A percentile compares a stretch with the other conserved stretches of the same genome.
Conservation (phyloP, 2,797 vertebrate species). For the Molothrus ater region DNA sequence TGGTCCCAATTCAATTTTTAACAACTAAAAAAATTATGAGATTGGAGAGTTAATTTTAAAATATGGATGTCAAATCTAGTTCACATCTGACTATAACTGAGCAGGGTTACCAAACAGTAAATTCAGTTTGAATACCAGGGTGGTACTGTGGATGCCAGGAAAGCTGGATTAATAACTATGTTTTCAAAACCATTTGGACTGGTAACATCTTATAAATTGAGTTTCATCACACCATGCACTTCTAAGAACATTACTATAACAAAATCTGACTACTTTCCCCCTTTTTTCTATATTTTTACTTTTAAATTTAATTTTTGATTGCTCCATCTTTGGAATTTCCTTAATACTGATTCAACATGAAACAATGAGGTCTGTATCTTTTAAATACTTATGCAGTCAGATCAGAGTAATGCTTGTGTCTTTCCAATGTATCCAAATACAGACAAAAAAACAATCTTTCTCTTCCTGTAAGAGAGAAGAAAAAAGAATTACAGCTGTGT, state of each 20-base stretch:
- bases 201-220: neutral
- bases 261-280: neutral
- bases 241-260: neutral
- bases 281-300: neutral
- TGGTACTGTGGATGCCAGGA: neutral
- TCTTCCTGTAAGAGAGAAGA: neutral
- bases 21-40: neutral
- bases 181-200: neutral
- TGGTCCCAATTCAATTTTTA: neutral
- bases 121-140: neutral
- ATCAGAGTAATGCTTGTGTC: neutral
- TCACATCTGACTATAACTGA: neutral
- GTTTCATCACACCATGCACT: neutral
- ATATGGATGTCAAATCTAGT: neutral
- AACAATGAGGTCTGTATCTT: neutral
- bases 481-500: neutral
- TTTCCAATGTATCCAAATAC: neutral
- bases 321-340: neutral
- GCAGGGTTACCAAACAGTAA: neutral
- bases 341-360: neutral
- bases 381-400: neutral
- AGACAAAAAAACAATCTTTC: neutral
- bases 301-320: neutral
- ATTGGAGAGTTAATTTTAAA: neutral
- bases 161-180: neutral